Conservation (phyloP, 64 coral and sea anemone species). For the Anthopleura sola region DNA sequence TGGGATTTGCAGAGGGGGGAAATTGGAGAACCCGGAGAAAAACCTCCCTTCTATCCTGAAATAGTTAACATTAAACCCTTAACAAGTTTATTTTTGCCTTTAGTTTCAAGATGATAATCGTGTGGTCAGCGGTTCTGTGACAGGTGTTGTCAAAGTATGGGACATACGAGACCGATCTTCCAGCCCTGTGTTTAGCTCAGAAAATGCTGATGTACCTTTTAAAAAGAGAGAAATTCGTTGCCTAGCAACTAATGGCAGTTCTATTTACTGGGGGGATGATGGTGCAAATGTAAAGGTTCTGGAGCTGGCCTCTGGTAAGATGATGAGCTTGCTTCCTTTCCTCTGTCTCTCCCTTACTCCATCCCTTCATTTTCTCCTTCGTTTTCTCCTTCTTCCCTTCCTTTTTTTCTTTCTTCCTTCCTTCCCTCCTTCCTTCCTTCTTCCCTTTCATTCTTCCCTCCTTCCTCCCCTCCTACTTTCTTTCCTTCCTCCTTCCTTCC, state of each 20-base stretch:
- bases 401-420: neutral
- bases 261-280: conserved; percentile 95
- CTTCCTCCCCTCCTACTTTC: neutral
- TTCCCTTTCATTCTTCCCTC: no score
- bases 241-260: conserved; percentile 74
- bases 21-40: no score
- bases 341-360: neutral
- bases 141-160: conserved; percentile 93
- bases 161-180: conserved; percentile 78
- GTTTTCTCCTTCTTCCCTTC: no score
- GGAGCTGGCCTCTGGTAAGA: conserved; percentile 76
- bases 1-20: no score
- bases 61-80: neutral
- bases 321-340: neutral
- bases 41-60: no score
- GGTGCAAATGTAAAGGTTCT: conserved; percentile 88
- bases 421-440: neutral
- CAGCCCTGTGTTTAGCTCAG: conserved; percentile 66
- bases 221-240: conserved; percentile 75
- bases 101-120: conserved; percentile 70
- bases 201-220: conserved; percentile 18
- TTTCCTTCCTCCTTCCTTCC: neutral
- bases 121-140: conserved; percentile 77
- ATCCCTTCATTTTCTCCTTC: no score
- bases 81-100: neutral